phyloP scores from a whole-genome alignment of 2,113 vertebrate species.

The Asarcornis scutulata region DNA sequence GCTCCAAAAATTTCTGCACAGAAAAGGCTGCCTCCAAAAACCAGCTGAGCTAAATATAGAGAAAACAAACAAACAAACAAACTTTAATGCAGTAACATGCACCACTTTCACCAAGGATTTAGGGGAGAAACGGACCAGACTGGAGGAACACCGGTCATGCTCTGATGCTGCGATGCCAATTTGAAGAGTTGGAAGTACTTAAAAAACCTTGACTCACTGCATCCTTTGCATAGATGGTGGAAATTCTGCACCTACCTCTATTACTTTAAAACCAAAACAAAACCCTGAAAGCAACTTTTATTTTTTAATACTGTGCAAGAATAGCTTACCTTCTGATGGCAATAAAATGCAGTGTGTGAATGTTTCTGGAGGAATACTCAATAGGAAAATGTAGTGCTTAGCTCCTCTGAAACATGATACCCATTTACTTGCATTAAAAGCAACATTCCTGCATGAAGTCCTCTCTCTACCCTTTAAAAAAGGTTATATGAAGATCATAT shows the following conservation, averaged over 20 bases:
- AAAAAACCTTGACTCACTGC: background rate
- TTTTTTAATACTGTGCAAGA: background rate
- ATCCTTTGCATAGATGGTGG: background rate
- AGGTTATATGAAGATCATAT: background rate
- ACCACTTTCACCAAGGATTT: background rate
- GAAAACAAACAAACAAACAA: background rate
- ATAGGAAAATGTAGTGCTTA: background rate
- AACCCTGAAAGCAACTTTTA: background rate
- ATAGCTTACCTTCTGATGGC: background rate
- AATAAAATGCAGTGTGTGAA: background rate
- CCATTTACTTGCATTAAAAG: background rate
- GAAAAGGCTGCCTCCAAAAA: slow-evolving; percentile 24
- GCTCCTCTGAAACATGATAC: background rate
- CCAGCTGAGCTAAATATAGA: slow-evolving; percentile 1
- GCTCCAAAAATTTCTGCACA: slow-evolving; percentile 18
- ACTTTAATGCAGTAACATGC: background rate
- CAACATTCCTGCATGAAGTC: background rate
- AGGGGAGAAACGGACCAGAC: background rate
- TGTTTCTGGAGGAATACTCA: background rate
- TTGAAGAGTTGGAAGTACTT: background rate
- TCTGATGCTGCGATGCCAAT: background rate
- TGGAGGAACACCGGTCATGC: background rate
- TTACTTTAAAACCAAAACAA: background rate
- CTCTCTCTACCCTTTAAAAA: background rate
- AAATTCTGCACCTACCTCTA: background rate